Base-by-base conservation (phyloP, 2,113 vertebrate species). In the Morphnarchus princeps region DNA sequence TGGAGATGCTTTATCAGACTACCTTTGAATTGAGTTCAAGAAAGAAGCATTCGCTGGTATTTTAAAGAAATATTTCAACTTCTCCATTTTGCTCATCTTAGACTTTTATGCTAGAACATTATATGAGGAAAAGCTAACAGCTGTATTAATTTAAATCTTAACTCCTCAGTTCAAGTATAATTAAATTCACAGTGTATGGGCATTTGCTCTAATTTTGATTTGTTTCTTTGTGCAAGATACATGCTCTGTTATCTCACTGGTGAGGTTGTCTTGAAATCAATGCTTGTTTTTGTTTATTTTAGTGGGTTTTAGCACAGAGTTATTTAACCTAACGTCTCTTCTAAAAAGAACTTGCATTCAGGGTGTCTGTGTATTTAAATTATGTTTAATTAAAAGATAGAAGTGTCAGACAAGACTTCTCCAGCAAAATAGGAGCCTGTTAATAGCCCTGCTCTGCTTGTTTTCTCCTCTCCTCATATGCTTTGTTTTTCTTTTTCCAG, bases 1-100 rank as follows among this genome's bases (percentile, higher is more conserved):
- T 99, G 98, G 99, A 99, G 98, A 99, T 99, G 99, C 99, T 99
- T 91, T 99, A 99, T 98, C 99, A 99, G 98, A 99, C 99, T 52
- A 99, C 99, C 79, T 99, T 99, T 98, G 99, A 99, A 97, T 97
- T 99, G 96, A 99, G 99, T 96, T 99, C 99, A 97, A 99, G 99
- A 98, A 99, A 99, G 98, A 99, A 99, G 97, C 99, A 99, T 97
- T 99, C 99, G 11, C 97, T 99, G 99, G 99, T 99, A 99, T 94
- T 97, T 95, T 65, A 91, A 90, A 97, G 87, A 97, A 96, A 88
- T 93, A 89, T 94, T 98, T 97, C 87, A 95, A 49, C 72, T 67
- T 78, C 70, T 96, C 54, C 34, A 13, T 85, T 96, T 74, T 82
- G 54, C 9, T 86, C 62, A 59, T 89, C 54, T 72, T 96, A 73